Evolutionary conservation across 2,888 invertebrate species (phyloP).

Genomic region (Pomacea canaliculata): DNA sequence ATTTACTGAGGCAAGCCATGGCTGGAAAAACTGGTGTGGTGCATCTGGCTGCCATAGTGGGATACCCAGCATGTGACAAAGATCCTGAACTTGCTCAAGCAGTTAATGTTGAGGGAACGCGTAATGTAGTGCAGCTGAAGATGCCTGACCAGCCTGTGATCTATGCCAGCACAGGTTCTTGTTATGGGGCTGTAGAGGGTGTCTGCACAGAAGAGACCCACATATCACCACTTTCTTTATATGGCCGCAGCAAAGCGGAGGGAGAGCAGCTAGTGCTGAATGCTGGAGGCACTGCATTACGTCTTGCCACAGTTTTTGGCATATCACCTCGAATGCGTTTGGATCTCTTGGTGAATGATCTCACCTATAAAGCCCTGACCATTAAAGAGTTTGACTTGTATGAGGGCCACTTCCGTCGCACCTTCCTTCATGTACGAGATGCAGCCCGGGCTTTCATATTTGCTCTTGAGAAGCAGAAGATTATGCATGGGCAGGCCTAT

Average conservation of each 20-base stretch:
- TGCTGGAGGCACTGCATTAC: constrained; percentile 60
- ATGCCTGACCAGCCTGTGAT: constrained; percentile 60
- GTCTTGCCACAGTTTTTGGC: constrained; percentile 69
- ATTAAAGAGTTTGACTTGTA: constrained; percentile 64
- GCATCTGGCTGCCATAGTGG: constrained; percentile 69
- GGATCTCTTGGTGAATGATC: constrained; percentile 68
- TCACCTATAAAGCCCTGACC: constrained; percentile 62
- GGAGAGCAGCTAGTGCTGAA: constrained; percentile 60
- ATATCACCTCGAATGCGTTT: constrained; percentile 66
- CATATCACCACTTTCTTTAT: constrained; percentile 67
- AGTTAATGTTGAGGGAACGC: constrained; percentile 64
- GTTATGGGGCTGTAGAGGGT: constrained; percentile 68
- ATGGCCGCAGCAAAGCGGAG: constrained; percentile 67
- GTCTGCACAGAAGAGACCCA: constrained; percentile 66
- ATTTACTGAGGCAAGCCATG: constrained; percentile 49
- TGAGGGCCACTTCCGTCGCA: constrained; percentile 65
- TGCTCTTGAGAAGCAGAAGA: constrained; percentile 59
- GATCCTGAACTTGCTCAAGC: constrained; percentile 59
- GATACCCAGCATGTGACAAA: constrained; percentile 69
- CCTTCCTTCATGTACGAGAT: constrained; percentile 68
- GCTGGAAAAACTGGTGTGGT: constrained; percentile 57
- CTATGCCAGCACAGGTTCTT: constrained; percentile 68
- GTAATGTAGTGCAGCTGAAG: constrained; percentile 53
- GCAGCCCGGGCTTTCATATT: constrained; percentile 67
- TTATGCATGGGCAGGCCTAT: constrained; percentile 64